Evolutionary conservation across 2,113 vertebrate genomes (phyloP), one percentile per base, ranked within the genome.

Genomic region (Tragelaphus strepsiceros): DNA sequence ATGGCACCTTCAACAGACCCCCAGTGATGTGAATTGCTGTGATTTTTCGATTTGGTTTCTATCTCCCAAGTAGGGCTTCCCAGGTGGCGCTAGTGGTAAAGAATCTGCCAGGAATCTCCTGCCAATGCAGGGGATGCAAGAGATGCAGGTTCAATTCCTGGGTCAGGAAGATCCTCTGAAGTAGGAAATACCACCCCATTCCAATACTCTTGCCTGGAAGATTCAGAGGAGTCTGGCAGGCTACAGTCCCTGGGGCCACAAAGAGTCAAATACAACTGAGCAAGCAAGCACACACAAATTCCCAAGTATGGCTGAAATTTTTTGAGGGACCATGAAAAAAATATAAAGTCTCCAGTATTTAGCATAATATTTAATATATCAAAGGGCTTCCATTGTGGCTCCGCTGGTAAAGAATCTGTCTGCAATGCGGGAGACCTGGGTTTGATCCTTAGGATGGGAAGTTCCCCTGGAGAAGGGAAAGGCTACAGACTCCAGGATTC

Each of bases 1-100:
- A 1, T 2, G 0, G 4, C 0, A 2, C 5, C 9, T 17, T 86
- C 19, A 83, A 26, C 6, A 5, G 21, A 26, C 2, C 35, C 15
- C 17, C 11, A 2, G 6, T 0, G 1, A 5, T 9, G 14, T 35
- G 5, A 19, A 3, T 8, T 49, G 30, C 19, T 71, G 5, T 35
- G 17, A 7, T 30, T 17, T 5, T 21, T 30, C 19, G 21, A 3
- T 59, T 59, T 53, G 6, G 17, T 26, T 51, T 54, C 21, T 19
- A 12, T 51, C 7, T 43, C 21, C 26, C 3, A 64, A 24, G n/a
- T 1, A 30, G 46, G 46, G 16, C 71, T 49, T 78, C 43, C 24
- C 26, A 61, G 39, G 6, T 24, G 71, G 35, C 0, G 0, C 11
- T 26, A 24, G 22, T 24, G 21, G 35, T 13, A 39, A 39, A 39